A percentile compares a stretch with the other conserved stretches of the same genome.
These are phyloP conservation scores for Darevskia nairensis DNA, from an alignment of 2,797 vertebrate genomes.

Conservation along the genomic window DNA sequence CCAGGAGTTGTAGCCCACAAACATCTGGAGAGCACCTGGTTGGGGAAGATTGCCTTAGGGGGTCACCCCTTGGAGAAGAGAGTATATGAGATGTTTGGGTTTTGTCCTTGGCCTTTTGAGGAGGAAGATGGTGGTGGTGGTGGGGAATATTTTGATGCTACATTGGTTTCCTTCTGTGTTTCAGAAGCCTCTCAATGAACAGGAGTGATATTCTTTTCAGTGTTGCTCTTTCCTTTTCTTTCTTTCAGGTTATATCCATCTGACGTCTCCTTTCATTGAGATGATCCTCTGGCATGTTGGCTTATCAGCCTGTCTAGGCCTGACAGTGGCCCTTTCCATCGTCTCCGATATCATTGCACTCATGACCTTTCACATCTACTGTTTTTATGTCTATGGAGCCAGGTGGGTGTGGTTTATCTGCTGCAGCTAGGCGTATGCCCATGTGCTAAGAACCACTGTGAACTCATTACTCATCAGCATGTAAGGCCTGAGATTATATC, in stretches of 20 bases:
- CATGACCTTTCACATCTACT: conserved; percentile 99
- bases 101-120: neutral
- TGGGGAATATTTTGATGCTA: too few relatives aligned
- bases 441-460: neutral
- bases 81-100: neutral
- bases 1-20: too few relatives aligned
- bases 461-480: neutral
- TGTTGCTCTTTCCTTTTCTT: conserved; percentile 18
- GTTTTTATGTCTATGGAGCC: conserved; percentile 98
- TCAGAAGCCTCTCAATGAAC: neutral
- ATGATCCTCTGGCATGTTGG: conserved; percentile 95
- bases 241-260: conserved; percentile 91
- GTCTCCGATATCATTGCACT: conserved; percentile 94
- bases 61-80: neutral
- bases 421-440: neutral
- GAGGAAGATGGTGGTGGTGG: neutral
- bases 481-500: neutral
- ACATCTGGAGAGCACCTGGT: too few relatives aligned
- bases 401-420: conserved; percentile 79
- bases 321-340: conserved; percentile 92
- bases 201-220: neutral
- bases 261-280: conserved; percentile 97
- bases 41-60: neutral
- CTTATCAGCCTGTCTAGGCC: conserved; percentile 91
- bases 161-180: conserved; percentile 18